phyloP scores from a whole-genome alignment of 2,797 vertebrate genomes.

The Acomys russatus region DNA sequence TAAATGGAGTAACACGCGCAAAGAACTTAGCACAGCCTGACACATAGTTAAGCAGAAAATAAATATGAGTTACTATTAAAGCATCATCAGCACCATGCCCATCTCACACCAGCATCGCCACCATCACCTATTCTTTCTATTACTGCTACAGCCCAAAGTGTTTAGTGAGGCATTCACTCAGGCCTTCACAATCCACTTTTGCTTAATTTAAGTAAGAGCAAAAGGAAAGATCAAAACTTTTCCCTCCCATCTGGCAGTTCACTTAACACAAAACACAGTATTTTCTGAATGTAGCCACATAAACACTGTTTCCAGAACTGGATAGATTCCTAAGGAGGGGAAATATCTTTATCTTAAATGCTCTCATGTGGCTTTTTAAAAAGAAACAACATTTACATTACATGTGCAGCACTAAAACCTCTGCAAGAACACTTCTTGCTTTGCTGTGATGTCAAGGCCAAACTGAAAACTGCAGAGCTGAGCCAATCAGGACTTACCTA shows the following conservation, averaged over 20 bases:
- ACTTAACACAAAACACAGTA: slow-evolving; percentile 54
- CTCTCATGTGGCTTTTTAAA: not conserved
- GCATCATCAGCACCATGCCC: not conserved
- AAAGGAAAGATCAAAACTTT: slow-evolving; percentile 53
- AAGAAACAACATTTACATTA: not conserved
- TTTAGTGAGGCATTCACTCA: not conserved
- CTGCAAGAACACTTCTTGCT: slow-evolving; percentile 15
- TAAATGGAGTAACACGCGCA: slow-evolving; percentile 36
- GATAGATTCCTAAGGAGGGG: not conserved
- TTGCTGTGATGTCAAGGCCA: slow-evolving; percentile 41
- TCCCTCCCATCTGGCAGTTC: not conserved
- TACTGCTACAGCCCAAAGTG: not conserved
- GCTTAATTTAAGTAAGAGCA: slow-evolving; percentile 7
- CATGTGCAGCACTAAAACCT: slow-evolving; percentile 18
- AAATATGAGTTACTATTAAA: not conserved
- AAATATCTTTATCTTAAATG: slow-evolving; percentile 53
- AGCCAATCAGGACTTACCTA: slow-evolving; percentile 92
- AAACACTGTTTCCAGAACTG: slow-evolving; percentile 44
- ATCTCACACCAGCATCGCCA: not conserved
- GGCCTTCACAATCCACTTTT: slow-evolving; percentile 15
- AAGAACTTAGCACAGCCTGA: slow-evolving; percentile 54
- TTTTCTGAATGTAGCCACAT: slow-evolving; percentile 1
- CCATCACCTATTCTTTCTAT: not conserved
- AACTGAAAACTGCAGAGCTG: not conserved
- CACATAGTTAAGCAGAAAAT: slow-evolving; percentile 49